Evolutionary conservation across 2,888 invertebrate genomes (phyloP).

Genomic region (Dichetophora obliterata): DNA sequence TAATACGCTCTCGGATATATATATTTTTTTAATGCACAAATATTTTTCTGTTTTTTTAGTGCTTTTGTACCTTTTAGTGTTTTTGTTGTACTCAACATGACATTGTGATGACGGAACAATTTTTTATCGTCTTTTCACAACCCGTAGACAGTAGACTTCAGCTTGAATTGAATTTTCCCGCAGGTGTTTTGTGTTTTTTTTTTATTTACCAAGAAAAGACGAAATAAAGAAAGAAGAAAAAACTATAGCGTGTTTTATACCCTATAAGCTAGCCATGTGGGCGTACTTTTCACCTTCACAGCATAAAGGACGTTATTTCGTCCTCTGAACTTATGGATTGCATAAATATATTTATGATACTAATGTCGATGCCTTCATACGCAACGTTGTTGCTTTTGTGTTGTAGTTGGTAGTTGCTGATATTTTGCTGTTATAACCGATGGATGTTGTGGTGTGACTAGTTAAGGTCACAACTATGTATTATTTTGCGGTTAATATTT

Average conservation of each 20-base stretch:
- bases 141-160: too few relatives aligned
- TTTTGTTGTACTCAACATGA: neutral
- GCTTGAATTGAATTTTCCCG: too few relatives aligned
- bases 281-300: too few relatives aligned
- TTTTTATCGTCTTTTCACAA: neutral
- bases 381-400: neutral
- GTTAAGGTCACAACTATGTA: too few relatives aligned
- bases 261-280: too few relatives aligned
- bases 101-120: neutral
- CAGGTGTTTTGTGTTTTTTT: too few relatives aligned
- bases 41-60: neutral
- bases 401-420: neutral
- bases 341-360: neutral
- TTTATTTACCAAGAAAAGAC: too few relatives aligned
- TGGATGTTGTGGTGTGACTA: neutral
- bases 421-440: neutral
- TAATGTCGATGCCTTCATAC: neutral
- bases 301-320: too few relatives aligned
- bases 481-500: slow-evolving; percentile 3
- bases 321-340: too few relatives aligned
- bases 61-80: neutral
- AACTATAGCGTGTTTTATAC: too few relatives aligned
- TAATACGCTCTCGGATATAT: too few relatives aligned
- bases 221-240: too few relatives aligned
- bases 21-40: neutral